Base-by-base conservation (phyloP, 2,888 invertebrate species). In the Ectemnius continuus region DNA sequence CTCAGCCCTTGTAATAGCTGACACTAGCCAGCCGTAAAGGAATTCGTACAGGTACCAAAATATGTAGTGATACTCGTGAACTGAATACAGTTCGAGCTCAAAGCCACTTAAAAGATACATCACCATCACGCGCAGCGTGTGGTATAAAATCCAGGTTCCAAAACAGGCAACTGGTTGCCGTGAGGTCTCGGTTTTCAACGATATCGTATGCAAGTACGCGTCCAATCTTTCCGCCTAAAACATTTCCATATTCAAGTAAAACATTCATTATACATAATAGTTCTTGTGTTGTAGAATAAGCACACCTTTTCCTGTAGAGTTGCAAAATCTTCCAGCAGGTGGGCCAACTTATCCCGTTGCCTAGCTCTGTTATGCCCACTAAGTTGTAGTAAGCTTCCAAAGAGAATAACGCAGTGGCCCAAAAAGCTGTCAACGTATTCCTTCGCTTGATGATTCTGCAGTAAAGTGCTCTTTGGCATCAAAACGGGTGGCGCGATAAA, bases 21-120 rank as follows among this genome's bases (percentile, higher is more conserved):
- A 98, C 2, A 97, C 95, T 74, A 98, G 92, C 96, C 98, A 99
- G 6, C 97, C 97, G 91, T 97, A 98, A 3, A 99, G 92, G 90
- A 98, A 97, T 92, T 99, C 98, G 91, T 97, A 97, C 28, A 99
- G 92, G 91, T 98, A 98, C 98, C 98, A 98, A 91, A 96, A 99
- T 83, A 99, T 96, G 89, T 98, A 98, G 85, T 98, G 95, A 91
- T 97, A 99, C 92, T 99, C 99, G 90, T 99, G 98, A 26, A 96
- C 95, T 72, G 98, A 97, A 91, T 99, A 99, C 46, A 99, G 92
- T 91, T 99, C 98, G 67, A 99, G 93, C 89, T 99, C 98, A 85
- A 99, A 96, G 0, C 99, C 99, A 23, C 98, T 96, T 83, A 99
- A 93, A 48, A 98, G 93, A 91, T 98, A 99, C 88, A 97, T 95